Conservation (phyloP, 2,113 vertebrate genomes). For the Ovibos moschatus region DNA sequence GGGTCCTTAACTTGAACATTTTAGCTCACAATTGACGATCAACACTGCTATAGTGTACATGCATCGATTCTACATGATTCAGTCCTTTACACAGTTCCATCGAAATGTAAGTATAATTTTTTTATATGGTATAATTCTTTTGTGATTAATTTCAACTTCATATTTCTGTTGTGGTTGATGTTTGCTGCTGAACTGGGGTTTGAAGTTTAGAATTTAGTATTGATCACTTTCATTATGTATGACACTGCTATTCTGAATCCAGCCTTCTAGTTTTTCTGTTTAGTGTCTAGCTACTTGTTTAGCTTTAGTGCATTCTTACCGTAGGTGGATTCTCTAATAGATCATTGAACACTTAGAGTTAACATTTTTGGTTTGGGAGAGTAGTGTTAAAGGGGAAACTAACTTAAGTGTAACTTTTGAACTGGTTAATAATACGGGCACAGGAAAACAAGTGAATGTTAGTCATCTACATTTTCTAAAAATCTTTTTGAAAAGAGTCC, state of each 20-base stretch:
- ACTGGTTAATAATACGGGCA: not conserved
- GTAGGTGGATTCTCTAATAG: not conserved
- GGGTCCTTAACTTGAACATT: constrained; percentile 79
- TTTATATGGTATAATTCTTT: not conserved
- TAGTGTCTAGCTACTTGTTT: not conserved
- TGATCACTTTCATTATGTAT: not conserved
- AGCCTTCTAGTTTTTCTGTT: constrained; percentile 16
- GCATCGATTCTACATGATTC: constrained; percentile 99
- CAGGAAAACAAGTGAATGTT: not conserved
- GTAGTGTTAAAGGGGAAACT: not conserved
- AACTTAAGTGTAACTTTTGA: constrained; percentile 7
- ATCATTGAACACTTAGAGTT: not conserved
- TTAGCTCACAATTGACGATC: constrained; percentile 95
- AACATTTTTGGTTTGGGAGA: not conserved
- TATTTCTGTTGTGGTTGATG: constrained; percentile 4
- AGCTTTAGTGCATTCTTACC: not conserved
- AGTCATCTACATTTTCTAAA: constrained; percentile 32
- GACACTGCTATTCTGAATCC: not conserved
- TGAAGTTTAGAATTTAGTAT: constrained; percentile 28
- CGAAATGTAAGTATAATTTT: constrained; percentile 88
- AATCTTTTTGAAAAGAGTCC: constrained; percentile 18
- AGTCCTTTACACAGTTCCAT: constrained; percentile 96
- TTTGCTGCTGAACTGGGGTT: constrained; percentile 12
- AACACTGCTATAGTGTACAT: constrained; percentile 98
- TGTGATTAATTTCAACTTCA: not conserved